Evolutionary conservation across 2,888 invertebrate species (phyloP).

Genomic region (Pollenia amentaria): DNA sequence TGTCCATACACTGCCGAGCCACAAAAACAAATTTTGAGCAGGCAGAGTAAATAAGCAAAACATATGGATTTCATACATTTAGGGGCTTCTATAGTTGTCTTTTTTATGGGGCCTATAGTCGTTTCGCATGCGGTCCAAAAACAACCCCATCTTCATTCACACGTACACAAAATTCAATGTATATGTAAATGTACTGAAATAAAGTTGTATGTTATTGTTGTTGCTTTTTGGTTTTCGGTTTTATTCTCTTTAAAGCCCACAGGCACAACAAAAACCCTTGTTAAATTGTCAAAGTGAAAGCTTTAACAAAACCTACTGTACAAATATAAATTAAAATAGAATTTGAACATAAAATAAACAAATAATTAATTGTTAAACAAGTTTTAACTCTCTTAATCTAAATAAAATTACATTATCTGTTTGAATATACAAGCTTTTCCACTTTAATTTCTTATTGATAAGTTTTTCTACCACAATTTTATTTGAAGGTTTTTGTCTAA

Average conservation of each 20-base stretch:
- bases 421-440: conserved; percentile 7
- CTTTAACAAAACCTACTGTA: conserved; percentile 36
- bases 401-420: too few relatives aligned
- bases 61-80: conserved; percentile 51
- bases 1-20: conserved; percentile 46
- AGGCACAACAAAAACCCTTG: conserved; percentile 22
- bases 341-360: not conserved
- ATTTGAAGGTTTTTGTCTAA: conserved; percentile 54
- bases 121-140: conserved; percentile 63
- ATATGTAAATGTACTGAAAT: conserved; percentile 38
- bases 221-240: conserved; percentile 7
- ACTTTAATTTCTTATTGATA: not conserved
- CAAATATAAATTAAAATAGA: too few relatives aligned
- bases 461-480: not conserved
- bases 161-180: conserved; percentile 58
- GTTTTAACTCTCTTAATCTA: too few relatives aligned
- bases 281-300: conserved; percentile 65
- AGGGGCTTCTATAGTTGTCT: conserved; percentile 54
- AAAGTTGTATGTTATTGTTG: conserved; percentile 36
- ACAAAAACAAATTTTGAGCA: conserved; percentile 35
- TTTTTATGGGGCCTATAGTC: conserved; percentile 67
- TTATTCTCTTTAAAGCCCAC: conserved; percentile 44
- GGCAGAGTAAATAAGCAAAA: conserved; percentile 67
- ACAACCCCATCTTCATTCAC: conserved; percentile 73
- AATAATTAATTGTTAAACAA: not conserved